Evolutionary conservation across 2,797 vertebrate species (phyloP).

Genomic region (Parauchenoglanis ngamensis): DNA sequence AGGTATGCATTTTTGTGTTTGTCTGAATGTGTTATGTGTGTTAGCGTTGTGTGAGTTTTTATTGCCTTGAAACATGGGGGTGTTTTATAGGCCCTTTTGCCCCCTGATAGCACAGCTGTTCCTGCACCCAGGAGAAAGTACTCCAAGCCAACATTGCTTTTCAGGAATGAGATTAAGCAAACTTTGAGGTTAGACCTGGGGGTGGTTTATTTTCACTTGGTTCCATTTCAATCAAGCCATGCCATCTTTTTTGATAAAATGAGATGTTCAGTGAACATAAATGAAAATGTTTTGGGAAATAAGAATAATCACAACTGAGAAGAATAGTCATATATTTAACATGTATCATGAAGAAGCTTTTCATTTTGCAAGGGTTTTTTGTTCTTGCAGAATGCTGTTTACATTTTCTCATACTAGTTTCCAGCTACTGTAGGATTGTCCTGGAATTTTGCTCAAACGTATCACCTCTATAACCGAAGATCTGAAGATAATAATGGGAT

Average conservation of each 20-base stretch:
- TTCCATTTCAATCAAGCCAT: constrained; percentile 25
- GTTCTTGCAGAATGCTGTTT: background rate
- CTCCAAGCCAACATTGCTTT: constrained; percentile 29
- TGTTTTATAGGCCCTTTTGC: constrained; percentile 54
- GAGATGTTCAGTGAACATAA: constrained; percentile 17
- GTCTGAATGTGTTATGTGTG: constrained; percentile 69
- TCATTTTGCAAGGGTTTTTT: background rate
- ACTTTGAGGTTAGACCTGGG: constrained; percentile 7
- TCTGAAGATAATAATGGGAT: background rate
- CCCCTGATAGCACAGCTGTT: constrained; percentile 54
- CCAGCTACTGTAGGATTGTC: background rate
- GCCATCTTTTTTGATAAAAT: constrained; percentile 12
- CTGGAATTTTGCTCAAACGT: background rate
- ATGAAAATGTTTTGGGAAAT: background rate
- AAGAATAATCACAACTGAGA: background rate
- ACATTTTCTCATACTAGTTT: background rate
- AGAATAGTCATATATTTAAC: background rate
- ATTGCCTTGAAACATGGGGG: constrained; percentile 38
- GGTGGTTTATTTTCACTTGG: constrained; percentile 18
- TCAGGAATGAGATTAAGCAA: constrained; percentile 39
- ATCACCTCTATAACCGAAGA: background rate
- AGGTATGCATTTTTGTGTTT: constrained; percentile 76
- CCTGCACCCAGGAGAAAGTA: constrained; percentile 27
- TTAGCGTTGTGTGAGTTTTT: constrained; percentile 69
- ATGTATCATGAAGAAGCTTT: background rate